phyloP scores from a whole-genome alignment of 2,888 invertebrate genomes.

The Polyommatus icarus region DNA sequence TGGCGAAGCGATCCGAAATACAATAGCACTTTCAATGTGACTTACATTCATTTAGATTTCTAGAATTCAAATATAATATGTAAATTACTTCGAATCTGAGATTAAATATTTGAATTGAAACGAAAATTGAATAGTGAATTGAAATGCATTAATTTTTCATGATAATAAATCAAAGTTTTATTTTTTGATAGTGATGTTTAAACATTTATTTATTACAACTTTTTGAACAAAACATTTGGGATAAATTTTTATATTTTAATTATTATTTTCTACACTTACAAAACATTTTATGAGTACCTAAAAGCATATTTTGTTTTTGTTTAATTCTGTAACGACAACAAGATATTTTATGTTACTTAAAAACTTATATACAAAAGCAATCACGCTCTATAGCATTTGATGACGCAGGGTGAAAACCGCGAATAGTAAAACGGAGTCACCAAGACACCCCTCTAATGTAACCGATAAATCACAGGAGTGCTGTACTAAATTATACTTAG shows the following conservation, averaged over 20 bases:
- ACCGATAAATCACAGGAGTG: conserved; percentile 59
- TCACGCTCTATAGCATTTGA: conserved; percentile 40
- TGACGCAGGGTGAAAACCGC: conserved; percentile 46
- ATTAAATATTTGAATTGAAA: conserved; percentile 25
- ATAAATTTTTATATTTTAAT: background rate
- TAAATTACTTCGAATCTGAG: conserved; percentile 28
- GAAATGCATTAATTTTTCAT: conserved; percentile 24
- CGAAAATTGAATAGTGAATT: conserved; percentile 25
- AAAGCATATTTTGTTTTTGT: background rate
- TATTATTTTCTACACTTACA: background rate
- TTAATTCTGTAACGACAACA: background rate
- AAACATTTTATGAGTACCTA: background rate
- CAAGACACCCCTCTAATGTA: conserved; percentile 54
- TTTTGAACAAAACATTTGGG: background rate
- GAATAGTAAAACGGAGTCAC: conserved; percentile 60
- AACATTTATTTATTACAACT: background rate
- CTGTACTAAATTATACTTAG: conserved; percentile 69
- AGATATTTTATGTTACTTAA: background rate
- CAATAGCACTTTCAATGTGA: conserved; percentile 35
- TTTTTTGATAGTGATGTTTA: conserved; percentile 14
- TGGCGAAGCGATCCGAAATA: conserved; percentile 49
- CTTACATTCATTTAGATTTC: conserved; percentile 33
- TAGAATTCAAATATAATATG: conserved; percentile 31
- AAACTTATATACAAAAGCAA: background rate
- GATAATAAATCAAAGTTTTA: background rate